A percentile compares a stretch with the other conserved stretches of the same genome.
phyloP scores from a whole-genome alignment of 2,113 vertebrate species.

The Eira barbara region DNA sequence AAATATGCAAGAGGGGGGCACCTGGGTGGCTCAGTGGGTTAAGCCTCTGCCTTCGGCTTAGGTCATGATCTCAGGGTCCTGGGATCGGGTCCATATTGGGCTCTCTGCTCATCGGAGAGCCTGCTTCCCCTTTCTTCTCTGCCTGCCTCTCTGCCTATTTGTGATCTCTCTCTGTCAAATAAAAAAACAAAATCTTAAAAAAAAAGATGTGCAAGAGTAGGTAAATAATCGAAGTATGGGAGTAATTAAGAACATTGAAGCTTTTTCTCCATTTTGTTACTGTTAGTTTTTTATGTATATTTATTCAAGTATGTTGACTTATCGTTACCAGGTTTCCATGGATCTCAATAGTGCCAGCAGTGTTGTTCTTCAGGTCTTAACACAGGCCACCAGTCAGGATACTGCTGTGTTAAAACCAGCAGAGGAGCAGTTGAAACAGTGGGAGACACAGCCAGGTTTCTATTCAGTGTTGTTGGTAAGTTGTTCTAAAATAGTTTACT shows the following conservation, averaged over 20 bases:
- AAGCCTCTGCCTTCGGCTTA: too few relatives aligned
- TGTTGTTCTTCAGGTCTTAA: conserved; percentile 95
- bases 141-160: too few relatives aligned
- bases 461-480: conserved; percentile 97
- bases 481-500: conserved; percentile 27
- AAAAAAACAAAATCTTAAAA: too few relatives aligned
- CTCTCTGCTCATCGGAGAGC: too few relatives aligned
- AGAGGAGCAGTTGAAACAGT: conserved; percentile 95
- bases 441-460: conserved; percentile 98
- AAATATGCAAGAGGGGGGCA: background rate
- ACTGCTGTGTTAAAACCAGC: conserved; percentile 95
- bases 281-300: background rate
- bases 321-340: conserved; percentile 85
- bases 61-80: too few relatives aligned
- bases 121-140: too few relatives aligned
- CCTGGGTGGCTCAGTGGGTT: too few relatives aligned
- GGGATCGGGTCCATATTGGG: too few relatives aligned
- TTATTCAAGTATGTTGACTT: conserved; percentile 20
- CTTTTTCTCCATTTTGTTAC: background rate
- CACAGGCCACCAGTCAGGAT: conserved; percentile 97
- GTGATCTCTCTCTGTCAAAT: too few relatives aligned
- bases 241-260: background rate
- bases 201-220: background rate
- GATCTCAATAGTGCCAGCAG: conserved; percentile 95
- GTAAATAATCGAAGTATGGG: background rate